phyloP scores from a whole-genome alignment of 1,140 invertebrate genomes.

The Atta texana region DNA sequence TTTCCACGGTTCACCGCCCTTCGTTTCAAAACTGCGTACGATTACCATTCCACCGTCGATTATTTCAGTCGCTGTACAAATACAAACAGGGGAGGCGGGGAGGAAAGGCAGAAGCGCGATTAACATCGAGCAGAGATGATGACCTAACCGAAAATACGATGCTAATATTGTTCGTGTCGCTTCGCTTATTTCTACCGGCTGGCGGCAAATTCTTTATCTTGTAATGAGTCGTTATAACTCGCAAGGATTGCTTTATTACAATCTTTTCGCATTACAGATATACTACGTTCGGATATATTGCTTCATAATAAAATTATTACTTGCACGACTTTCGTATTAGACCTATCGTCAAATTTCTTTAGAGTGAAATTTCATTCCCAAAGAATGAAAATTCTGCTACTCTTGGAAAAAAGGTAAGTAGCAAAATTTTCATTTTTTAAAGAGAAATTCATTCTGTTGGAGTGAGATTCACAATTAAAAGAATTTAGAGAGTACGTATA shows the following conservation, averaged over 20 bases:
- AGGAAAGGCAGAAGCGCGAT: slow-evolving; percentile 63
- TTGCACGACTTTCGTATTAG: not conserved
- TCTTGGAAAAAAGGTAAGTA: too few relatives aligned
- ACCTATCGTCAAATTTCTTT: not conserved
- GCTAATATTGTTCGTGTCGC: slow-evolving; percentile 30
- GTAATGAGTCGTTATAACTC: not conserved
- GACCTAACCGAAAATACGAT: slow-evolving; percentile 55
- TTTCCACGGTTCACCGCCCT: slow-evolving; percentile 84
- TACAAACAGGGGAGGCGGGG: not conserved
- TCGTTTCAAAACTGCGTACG: slow-evolving; percentile 76
- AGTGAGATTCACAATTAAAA: too few relatives aligned
- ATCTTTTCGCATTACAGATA: not conserved
- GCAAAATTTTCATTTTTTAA: too few relatives aligned
- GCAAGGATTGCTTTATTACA: not conserved
- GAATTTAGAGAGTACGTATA: too few relatives aligned
- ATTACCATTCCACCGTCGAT: slow-evolving; percentile 74
- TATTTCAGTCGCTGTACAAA: slow-evolving; percentile 67
- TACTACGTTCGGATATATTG: not conserved
- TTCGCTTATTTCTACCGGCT: slow-evolving; percentile 7
- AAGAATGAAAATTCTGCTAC: too few relatives aligned
- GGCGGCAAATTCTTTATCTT: not conserved
- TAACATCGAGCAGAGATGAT: slow-evolving; percentile 59
- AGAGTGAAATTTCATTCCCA: too few relatives aligned
- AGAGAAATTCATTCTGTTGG: too few relatives aligned
- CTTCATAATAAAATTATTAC: not conserved